These are phyloP conservation scores for Dioctria rufipes DNA, from an alignment of 2,888 invertebrate species.

Conservation along the genomic window DNA sequence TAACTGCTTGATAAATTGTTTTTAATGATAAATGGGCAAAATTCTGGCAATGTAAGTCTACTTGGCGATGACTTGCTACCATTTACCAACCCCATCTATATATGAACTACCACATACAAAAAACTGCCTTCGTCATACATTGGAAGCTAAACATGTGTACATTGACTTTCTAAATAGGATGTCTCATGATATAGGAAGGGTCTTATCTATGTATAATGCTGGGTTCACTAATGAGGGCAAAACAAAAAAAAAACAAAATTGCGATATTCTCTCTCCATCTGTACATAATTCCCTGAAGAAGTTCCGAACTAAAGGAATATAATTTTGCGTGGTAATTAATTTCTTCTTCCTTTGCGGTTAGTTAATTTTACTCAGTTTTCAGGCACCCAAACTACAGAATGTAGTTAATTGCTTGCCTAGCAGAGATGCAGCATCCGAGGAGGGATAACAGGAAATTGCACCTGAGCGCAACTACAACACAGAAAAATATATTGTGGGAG, in stretches of 20 bases:
- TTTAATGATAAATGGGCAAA: constrained; percentile 34
- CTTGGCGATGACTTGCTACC: constrained; percentile 30
- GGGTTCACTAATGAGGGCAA: constrained; percentile 1
- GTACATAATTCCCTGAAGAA: constrained; percentile 8
- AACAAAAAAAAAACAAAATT: constrained; percentile 3
- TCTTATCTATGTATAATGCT: neutral
- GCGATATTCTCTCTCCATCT: neutral
- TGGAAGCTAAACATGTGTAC: neutral
- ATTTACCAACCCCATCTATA: too few relatives aligned
- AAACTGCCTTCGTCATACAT: constrained; percentile 12
- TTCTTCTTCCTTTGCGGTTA: neutral
- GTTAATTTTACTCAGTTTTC: constrained; percentile 1
- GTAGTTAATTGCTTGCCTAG: constrained; percentile 10
- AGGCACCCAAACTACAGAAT: neutral
- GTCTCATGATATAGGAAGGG: neutral
- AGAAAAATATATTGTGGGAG: neutral
- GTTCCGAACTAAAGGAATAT: neutral
- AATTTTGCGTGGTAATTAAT: constrained; percentile 26
- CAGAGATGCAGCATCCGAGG: neutral
- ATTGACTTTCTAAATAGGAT: constrained; percentile 19
- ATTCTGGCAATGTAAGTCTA: constrained; percentile 35
- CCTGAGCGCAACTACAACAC: neutral
- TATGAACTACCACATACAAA: neutral
- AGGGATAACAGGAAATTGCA: neutral
- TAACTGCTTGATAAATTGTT: constrained; percentile 39